These are phyloP conservation scores for Brachymystax lenok DNA, from an alignment of 2,797 vertebrate species.

Conservation along the genomic window DNA sequence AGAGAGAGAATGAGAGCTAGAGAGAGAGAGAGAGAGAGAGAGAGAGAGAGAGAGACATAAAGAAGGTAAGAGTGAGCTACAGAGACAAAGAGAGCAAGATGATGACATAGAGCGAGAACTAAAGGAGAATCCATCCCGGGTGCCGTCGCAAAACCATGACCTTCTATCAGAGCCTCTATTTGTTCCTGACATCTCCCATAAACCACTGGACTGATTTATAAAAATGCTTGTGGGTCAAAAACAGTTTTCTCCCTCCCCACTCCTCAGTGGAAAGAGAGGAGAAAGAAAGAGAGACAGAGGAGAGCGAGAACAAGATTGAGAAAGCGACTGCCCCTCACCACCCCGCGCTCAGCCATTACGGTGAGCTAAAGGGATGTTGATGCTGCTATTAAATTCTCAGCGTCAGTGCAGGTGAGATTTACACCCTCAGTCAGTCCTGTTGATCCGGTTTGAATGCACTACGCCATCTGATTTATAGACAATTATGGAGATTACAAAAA, in stretches of 20 bases:
- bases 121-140: conserved; percentile 18
- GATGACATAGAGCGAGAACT: neutral
- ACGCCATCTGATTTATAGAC: conserved; percentile 27
- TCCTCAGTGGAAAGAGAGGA: neutral
- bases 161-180: conserved; percentile 48
- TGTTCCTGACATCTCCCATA: conserved; percentile 45
- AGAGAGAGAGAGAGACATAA: too few species aligned
- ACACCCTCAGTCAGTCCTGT: conserved; percentile 14
- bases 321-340: neutral
- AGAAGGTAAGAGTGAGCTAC: neutral
- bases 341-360: conserved; percentile 34
- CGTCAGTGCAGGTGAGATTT: conserved; percentile 29
- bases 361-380: conserved; percentile 34
- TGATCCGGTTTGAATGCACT: conserved; percentile 25
- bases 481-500: conserved; percentile 32
- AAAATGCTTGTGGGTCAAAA: conserved; percentile 15
- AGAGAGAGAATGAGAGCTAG: too few species aligned
- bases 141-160: conserved; percentile 36
- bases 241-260: conserved; percentile 14
- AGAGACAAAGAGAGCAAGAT: too few species aligned
- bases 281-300: neutral
- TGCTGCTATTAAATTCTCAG: conserved; percentile 35
- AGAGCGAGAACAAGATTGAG: neutral
- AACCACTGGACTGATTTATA: conserved; percentile 43
- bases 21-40: too few species aligned